Percentiles rank a stretch among this genome's conserved stretches.
Conservation (phyloP, 1,140 invertebrate genomes). For the Hormaphis cornu region DNA sequence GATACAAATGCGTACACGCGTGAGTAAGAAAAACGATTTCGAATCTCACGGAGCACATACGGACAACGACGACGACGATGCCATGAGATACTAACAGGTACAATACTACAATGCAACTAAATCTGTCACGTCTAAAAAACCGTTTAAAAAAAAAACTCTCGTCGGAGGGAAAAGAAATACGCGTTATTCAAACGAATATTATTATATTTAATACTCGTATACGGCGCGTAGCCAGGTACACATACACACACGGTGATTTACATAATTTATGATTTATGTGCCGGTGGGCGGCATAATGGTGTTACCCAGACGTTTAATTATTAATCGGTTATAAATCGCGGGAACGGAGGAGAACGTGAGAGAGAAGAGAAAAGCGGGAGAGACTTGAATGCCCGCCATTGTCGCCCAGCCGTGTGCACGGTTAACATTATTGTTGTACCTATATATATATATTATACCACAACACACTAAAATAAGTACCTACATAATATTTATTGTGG, state of each 20-base stretch:
- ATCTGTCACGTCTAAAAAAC: slow-evolving; percentile 30
- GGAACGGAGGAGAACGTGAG: not conserved
- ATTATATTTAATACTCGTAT: not conserved
- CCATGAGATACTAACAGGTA: not conserved
- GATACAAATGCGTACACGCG: no score
- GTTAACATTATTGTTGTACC: no score
- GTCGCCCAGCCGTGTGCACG: no score
- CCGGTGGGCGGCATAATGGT: slow-evolving; percentile 15
- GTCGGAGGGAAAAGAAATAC: slow-evolving; percentile 3
- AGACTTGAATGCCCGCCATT: slow-evolving; percentile 24
- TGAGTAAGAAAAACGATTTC: not conserved
- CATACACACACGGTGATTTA: slow-evolving; percentile 4
- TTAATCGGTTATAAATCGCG: slow-evolving; percentile 21
- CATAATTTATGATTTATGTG: slow-evolving; percentile 31
- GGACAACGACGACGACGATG: no score
- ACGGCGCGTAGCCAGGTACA: not conserved
- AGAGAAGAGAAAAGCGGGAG: not conserved
- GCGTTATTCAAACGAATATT: slow-evolving; percentile 21
- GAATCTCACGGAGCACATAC: no score
- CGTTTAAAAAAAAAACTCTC: slow-evolving; percentile 25
- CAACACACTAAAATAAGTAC: no score
- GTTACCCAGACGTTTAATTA: slow-evolving; percentile 18
- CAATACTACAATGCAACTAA: slow-evolving; percentile 16
- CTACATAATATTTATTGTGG: no score
- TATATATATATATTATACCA: no score